Base-by-base conservation (phyloP, 2,888 invertebrate species). In the Xestia ashworthii region DNA sequence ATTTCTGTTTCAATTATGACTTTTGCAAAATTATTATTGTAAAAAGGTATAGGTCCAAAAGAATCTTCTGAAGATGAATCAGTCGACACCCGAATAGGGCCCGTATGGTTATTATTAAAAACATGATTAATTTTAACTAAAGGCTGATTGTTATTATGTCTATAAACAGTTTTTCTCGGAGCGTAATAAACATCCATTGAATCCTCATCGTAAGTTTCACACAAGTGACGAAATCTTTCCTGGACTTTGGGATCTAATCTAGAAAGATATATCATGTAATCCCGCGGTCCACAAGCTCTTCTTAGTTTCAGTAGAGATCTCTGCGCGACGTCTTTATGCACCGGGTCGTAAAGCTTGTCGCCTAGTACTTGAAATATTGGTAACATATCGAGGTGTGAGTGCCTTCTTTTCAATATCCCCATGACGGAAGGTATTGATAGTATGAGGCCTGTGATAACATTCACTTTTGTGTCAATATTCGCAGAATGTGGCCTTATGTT, bases 1-100 rank as follows among this genome's bases (percentile, higher is more conserved):
- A 98, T 98, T 95, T 98, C 98, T 0, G 98, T 98, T 94, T 98
- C 98, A 88, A 98, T 97, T 68, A 98, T 98, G 0, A 98, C 97
- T 93, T 97, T 98, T 46, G 97, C 98, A 84, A 97, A 97, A 90
- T 95, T 94, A 83, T 94, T 93, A 83, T 92, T 90, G 86, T 95
- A 91, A 91, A 94, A 97, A 66, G 94, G 91, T 82, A 93, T 85
- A 62, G 92, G 91, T 3, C 88, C 88, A 97, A 71, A 98, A 80
- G 74, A 98, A 96, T 88, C 98, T 95, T 96, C 98, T 97, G 96
- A 98, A 97, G 96, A 96, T 8, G 95, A 93, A 76, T 96, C 96
- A 80, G 96, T 92, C 82, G 96, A 91, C 81, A 96, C 86, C 88
- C 93, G 91, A n/a, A 94, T 88, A 16, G 95, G 94, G 60, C 93